A percentile compares a stretch with the other conserved stretches of the same genome.
Conservation (phyloP, 2,888 invertebrate genomes). For the Drosophila affinis region DNA sequence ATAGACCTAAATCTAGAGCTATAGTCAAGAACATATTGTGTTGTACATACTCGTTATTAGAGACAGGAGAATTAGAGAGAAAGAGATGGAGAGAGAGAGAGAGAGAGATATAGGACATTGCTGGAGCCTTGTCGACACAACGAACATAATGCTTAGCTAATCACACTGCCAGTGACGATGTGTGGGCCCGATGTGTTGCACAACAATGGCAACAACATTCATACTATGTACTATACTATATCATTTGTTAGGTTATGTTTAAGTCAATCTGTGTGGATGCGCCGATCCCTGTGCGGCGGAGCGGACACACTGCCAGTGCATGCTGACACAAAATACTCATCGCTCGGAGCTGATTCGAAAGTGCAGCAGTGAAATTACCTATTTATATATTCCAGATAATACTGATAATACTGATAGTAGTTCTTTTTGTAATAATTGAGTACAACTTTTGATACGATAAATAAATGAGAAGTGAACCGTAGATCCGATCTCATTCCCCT, state of each 20-base stretch:
- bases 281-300: slow-evolving; percentile 27
- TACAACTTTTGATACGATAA: slow-evolving; percentile 40
- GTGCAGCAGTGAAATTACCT: slow-evolving; percentile 54
- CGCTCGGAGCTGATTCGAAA: slow-evolving; percentile 58
- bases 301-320: slow-evolving; percentile 74
- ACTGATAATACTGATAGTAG: slow-evolving; percentile 7
- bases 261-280: slow-evolving; percentile 60
- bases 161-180: slow-evolving; percentile 80
- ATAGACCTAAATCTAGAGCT: slow-evolving; percentile 45
- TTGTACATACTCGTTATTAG: slow-evolving; percentile 28
- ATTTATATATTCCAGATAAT: slow-evolving; percentile 41
- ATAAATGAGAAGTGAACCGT: slow-evolving; percentile 15
- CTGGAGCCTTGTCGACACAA: slow-evolving; percentile 70
- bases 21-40: slow-evolving; percentile 54
- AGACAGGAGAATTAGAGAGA: background rate
- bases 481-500: too few species aligned
- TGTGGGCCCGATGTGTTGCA: slow-evolving; percentile 14
- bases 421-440: slow-evolving; percentile 18
- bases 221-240: slow-evolving; percentile 60
- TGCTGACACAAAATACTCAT: slow-evolving; percentile 81
- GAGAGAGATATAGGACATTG: slow-evolving; percentile 39
- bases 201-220: slow-evolving; percentile 46
- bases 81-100: background rate
- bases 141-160: slow-evolving; percentile 81
- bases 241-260: slow-evolving; percentile 67